phyloP scores from a whole-genome alignment of 1,140 invertebrate species.

The Adoxophyes honmai region DNA sequence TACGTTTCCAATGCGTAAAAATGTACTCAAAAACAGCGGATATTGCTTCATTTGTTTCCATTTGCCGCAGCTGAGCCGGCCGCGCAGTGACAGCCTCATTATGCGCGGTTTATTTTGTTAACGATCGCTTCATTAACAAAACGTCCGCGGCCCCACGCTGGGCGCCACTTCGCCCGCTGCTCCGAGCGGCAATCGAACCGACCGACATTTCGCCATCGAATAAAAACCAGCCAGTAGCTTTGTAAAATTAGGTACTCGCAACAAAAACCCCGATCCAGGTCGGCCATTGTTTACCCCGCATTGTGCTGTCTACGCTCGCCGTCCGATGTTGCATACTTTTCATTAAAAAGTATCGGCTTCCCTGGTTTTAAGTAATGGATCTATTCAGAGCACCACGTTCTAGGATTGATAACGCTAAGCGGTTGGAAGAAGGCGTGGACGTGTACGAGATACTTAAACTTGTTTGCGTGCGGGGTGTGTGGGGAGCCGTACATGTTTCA shows the following conservation, averaged over 20 bases:
- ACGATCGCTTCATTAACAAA: conserved; percentile 9
- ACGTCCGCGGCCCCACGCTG: neutral
- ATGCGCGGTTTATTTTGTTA: conserved; percentile 9
- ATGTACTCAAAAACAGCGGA: neutral
- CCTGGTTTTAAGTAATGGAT: too few relatives aligned
- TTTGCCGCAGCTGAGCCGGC: conserved; percentile 14
- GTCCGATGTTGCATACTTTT: conserved; percentile 11
- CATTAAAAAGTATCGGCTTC: conserved; percentile 7
- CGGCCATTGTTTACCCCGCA: conserved; percentile 33
- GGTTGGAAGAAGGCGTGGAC: neutral
- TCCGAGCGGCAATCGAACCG: neutral
- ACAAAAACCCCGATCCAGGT: conserved; percentile 47
- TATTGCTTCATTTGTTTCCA: conserved; percentile 20
- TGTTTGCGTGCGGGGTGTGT: neutral
- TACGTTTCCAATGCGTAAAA: neutral
- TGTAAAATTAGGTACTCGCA: conserved; percentile 43
- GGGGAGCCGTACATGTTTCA: neutral
- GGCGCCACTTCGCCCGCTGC: neutral
- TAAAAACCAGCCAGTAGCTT: conserved; percentile 28
- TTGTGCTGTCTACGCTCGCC: conserved; percentile 25
- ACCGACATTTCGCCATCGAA: neutral
- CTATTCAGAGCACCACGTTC: neutral
- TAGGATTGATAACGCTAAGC: neutral
- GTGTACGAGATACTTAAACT: neutral
- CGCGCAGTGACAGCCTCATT: conserved; percentile 3